A percentile compares a stretch with the other conserved stretches of the same genome.
phyloP scores from a whole-genome alignment of 2,797 vertebrate genomes.

The Scleropages formosus region DNA sequence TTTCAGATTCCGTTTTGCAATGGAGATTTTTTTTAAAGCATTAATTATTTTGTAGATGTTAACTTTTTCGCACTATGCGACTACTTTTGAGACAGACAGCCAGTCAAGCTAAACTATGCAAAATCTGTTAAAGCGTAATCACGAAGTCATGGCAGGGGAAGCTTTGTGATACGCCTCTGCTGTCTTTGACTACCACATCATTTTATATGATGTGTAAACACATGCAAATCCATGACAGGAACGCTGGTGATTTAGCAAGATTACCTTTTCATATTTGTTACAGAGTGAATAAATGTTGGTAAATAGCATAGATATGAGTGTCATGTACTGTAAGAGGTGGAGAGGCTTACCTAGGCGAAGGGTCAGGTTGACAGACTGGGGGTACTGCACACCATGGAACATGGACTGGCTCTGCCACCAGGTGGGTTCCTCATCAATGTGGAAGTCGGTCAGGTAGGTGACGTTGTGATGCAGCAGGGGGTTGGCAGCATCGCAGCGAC shows the following conservation, averaged over 20 bases:
- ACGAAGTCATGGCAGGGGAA: too few relatives aligned
- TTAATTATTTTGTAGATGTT: too few relatives aligned
- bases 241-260: too few relatives aligned
- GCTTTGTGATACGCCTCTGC: too few relatives aligned
- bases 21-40: too few relatives aligned
- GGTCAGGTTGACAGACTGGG: constrained; percentile 84
- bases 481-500: constrained; percentile 69
- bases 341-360: constrained; percentile 80
- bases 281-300: too few relatives aligned
- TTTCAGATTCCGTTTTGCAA: too few relatives aligned
- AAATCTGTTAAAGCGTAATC: too few relatives aligned
- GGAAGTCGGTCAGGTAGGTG: constrained; percentile 85
- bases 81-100: not conserved
- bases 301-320: not conserved
- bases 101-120: too few relatives aligned
- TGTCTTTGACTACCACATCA: too few relatives aligned
- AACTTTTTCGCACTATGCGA: not conserved
- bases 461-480: constrained; percentile 71
- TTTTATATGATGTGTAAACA: too few relatives aligned
- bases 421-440: constrained; percentile 83
- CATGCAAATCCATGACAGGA: not conserved
- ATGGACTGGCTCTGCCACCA: constrained; percentile 98
- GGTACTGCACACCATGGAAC: constrained; percentile 85
- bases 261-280: too few relatives aligned
- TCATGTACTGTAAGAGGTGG: not conserved